phyloP scores from a whole-genome alignment of 2,888 invertebrate genomes.

The Microctonus aethiopoides region DNA sequence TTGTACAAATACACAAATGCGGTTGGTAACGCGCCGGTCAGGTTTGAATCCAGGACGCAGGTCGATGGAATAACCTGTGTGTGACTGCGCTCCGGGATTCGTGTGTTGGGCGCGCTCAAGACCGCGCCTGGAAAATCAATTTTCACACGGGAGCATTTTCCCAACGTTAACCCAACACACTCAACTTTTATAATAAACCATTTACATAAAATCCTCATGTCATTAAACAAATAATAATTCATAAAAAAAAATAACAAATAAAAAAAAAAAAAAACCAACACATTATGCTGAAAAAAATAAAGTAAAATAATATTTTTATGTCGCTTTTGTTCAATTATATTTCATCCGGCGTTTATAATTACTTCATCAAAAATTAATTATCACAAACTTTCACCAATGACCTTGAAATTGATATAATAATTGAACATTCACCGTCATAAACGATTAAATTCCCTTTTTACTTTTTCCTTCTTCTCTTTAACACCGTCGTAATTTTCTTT shows the following conservation, averaged over 20 bases:
- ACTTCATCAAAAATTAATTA: neutral
- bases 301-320: neutral
- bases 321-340: neutral
- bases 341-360: neutral
- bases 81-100: constrained; percentile 41
- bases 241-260: neutral
- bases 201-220: neutral
- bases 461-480: neutral
- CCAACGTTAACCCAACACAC: constrained; percentile 35
- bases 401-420: neutral
- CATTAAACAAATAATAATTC: constrained; percentile 12
- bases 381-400: neutral
- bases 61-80: constrained; percentile 47
- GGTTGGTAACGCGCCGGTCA: constrained; percentile 34
- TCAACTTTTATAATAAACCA: constrained; percentile 21
- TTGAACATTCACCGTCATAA: neutral
- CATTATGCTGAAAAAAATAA: constrained; percentile 9
- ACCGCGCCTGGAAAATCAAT: constrained; percentile 48
- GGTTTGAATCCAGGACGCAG: constrained; percentile 42
- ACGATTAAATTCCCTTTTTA: neutral
- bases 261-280: neutral
- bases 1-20: constrained; percentile 30
- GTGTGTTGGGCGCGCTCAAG: constrained; percentile 34
- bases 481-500: neutral
- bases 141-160: constrained; percentile 42